These are phyloP conservation scores for Cyclura pinguis DNA, from an alignment of 2,797 vertebrate species.

Conservation along the genomic window DNA sequence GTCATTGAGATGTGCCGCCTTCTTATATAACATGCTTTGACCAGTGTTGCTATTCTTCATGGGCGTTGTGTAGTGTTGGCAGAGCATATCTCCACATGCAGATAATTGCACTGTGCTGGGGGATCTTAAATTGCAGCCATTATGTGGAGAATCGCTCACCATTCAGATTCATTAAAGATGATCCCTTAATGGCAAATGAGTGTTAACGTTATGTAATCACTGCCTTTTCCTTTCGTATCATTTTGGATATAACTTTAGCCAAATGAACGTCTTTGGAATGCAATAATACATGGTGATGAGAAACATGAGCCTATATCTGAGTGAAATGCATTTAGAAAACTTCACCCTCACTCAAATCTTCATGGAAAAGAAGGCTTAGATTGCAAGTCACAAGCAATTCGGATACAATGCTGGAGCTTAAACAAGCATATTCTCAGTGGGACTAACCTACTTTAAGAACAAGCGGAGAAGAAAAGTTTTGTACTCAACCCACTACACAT, in stretches of 20 bases:
- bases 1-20: too few relatives aligned
- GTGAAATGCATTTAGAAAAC: not conserved
- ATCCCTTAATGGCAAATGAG: not conserved
- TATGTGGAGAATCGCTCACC: too few relatives aligned
- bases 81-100: too few relatives aligned
- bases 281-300: not conserved
- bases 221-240: too few relatives aligned
- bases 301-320: not conserved
- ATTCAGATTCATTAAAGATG: too few relatives aligned
- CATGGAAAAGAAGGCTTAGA: not conserved
- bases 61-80: too few relatives aligned
- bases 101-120: too few relatives aligned
- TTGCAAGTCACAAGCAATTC: slow-evolving; percentile 4
- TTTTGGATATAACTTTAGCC: not conserved
- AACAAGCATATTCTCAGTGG: slow-evolving; percentile 16
- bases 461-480: not conserved
- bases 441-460: slow-evolving; percentile 36
- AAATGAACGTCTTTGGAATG: not conserved
- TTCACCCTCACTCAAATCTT: not conserved
- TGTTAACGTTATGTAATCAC: not conserved
- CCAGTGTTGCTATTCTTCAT: too few relatives aligned
- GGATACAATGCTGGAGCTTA: not conserved
- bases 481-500: not conserved
- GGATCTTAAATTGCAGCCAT: too few relatives aligned
- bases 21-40: too few relatives aligned